Evolutionary conservation across 2,888 invertebrate genomes (phyloP).

Genomic region (Ischnura elegans): DNA sequence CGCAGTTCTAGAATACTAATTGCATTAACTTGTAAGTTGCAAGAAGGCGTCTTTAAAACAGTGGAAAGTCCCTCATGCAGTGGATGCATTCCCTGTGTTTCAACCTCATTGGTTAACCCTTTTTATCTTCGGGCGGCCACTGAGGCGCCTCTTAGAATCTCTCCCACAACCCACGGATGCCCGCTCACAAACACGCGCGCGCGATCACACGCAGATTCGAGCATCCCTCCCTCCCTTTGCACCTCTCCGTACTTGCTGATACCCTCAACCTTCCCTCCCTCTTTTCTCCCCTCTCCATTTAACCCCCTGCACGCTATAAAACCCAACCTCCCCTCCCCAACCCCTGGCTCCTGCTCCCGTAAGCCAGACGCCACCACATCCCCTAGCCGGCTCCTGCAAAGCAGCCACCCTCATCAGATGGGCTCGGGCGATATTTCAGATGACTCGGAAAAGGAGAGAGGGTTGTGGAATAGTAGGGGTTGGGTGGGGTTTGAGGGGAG

Average conservation of each 20-base stretch:
- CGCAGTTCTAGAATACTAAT: too few species aligned
- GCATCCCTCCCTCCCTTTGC: too few species aligned
- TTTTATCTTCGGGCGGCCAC: background rate
- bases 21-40: too few species aligned
- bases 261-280: background rate
- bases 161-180: background rate
- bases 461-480: background rate
- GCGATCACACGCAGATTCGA: too few species aligned
- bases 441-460: background rate
- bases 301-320: background rate
- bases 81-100: too few species aligned
- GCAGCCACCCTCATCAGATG: slow-evolving; percentile 48
- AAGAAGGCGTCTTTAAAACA: too few species aligned
- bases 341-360: background rate
- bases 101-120: too few species aligned
- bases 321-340: background rate
- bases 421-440: slow-evolving; percentile 60
- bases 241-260: too few species aligned
- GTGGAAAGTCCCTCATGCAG: too few species aligned
- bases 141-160: background rate
- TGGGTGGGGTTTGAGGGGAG: background rate
- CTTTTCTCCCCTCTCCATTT: background rate
- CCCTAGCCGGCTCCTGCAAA: background rate
- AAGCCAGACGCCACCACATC: slow-evolving; percentile 7
- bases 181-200: background rate